phyloP scores from a whole-genome alignment of 2,888 invertebrate species.

The Zygogramma bicolorata region DNA sequence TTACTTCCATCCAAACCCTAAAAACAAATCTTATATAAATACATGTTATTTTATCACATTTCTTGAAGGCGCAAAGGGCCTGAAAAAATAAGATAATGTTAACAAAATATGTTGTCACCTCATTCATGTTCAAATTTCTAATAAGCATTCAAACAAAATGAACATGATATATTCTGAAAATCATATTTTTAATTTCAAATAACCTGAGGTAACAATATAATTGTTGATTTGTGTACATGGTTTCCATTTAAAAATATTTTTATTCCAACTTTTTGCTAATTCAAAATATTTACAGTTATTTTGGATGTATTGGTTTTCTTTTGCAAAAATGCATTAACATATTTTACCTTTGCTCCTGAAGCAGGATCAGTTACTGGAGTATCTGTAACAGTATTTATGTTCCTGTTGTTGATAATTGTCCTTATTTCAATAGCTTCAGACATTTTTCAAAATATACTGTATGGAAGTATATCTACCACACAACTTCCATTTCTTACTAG shows the following conservation, averaged over 20 bases:
- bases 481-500: constrained; percentile 21
- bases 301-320: constrained; percentile 2
- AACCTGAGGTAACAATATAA: neutral
- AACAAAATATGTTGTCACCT: neutral
- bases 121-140: neutral
- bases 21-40: constrained; percentile 58
- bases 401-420: constrained; percentile 64
- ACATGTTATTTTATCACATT: constrained; percentile 20
- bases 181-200: no score
- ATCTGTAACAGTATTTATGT: constrained; percentile 74
- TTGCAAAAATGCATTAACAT: neutral
- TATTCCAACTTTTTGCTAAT: neutral
- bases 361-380: constrained; percentile 84
- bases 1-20: constrained; percentile 69
- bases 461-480: constrained; percentile 15
- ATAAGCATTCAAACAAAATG: neutral
- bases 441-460: constrained; percentile 50
- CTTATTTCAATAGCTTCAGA: constrained; percentile 65
- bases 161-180: neutral
- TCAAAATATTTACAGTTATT: neutral
- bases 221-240: neutral
- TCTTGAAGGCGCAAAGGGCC: neutral
- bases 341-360: constrained; percentile 71
- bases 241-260: neutral
- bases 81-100: neutral